Evolutionary conservation across 2,888 invertebrate genomes (phyloP).

Genomic region (Andrena minutula): DNA sequence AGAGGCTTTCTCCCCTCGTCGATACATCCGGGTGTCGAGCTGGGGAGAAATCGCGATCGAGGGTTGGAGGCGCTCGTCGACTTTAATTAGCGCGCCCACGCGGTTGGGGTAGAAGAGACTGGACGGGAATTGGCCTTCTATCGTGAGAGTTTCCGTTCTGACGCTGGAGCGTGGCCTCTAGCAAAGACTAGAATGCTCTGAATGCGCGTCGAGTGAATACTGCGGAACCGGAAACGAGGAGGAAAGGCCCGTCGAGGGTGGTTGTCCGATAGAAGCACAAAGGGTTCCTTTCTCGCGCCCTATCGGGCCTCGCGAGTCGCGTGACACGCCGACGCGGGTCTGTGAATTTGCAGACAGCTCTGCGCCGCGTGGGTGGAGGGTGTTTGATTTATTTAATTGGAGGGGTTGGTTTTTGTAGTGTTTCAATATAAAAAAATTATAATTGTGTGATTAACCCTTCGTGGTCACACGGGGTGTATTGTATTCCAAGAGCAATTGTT

Average conservation of each 20-base stretch:
- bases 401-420: too few relatives aligned
- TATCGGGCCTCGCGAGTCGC: background rate
- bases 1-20: background rate
- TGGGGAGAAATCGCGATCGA: too few relatives aligned
- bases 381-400: too few relatives aligned
- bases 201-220: background rate
- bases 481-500: too few relatives aligned
- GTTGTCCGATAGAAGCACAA: background rate
- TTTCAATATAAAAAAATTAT: too few relatives aligned
- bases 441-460: too few relatives aligned
- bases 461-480: too few relatives aligned
- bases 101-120: background rate
- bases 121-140: background rate
- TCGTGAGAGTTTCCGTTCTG: background rate
- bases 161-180: background rate
- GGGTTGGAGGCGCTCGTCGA: background rate
- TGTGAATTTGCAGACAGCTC: too few relatives aligned
- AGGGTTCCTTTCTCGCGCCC: background rate
- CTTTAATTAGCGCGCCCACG: constrained; percentile 9
- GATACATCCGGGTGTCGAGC: too few relatives aligned
- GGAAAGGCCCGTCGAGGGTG: background rate
- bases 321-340: background rate
- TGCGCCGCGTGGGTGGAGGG: too few relatives aligned
- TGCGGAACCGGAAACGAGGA: background rate
- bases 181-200: background rate